Evolutionary conservation across 2,113 vertebrate species (phyloP), one percentile per base, ranked within the genome.

Genomic region (Parus major): DNA sequence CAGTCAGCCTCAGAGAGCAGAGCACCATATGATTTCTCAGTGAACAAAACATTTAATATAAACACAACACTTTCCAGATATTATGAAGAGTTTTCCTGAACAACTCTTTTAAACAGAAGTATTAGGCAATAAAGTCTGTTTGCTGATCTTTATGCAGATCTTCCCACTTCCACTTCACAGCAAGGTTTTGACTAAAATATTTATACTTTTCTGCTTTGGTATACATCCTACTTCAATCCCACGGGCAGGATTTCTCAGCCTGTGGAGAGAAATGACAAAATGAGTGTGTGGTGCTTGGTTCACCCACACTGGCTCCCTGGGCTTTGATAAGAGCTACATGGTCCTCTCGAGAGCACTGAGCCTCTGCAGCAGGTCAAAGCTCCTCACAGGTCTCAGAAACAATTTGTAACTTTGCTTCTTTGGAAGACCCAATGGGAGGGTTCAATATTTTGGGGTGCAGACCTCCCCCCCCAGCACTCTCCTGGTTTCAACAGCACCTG

Each of bases 131-230:
- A 53, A 92, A 90, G 56, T 57, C 53, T 92, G 72, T 90, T 97
- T 94, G 80, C 85, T 88, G 88, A 90, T 94, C 69, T 83, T 86
- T 52, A 84, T 86, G 88, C 64, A 88, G 60, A 88, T 84, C 90
- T 92, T 88, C 90, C 94, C 86, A 90, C 87, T 94, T 94, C 53
- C 71, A 93, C 47, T 93, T 90, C 47, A 27, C 18, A 86, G 28
- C 56, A 86, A 86, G 72, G 64, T 84, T 95, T 90, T 93, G 76
- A 88, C 64, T 86, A 83, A 97, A 95, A 97, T 96, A 97, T 93
- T 97, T 96, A 92, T 95, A 75, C 87, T 93, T 93, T 91, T 59
- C 66, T 94, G 93, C 89, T 92, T 92, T 89, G 82, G 66, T 95
- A 81, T 75, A 83, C 82, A 86, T 92, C 93, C 95, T 87, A 70